Base-by-base conservation (phyloP, 2,113 vertebrate genomes). In the Sisor rabdophorus region DNA sequence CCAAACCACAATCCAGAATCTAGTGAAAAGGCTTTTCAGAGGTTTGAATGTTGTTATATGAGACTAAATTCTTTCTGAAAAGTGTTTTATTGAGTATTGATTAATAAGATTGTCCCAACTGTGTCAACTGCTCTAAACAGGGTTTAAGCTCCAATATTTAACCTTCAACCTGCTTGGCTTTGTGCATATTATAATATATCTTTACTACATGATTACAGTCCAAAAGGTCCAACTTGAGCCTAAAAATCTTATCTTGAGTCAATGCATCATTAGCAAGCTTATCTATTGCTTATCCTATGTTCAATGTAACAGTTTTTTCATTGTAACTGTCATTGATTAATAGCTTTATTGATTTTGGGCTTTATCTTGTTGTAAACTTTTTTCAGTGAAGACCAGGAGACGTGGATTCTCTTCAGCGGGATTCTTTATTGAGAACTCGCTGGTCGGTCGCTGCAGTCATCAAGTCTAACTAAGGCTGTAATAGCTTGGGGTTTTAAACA, bases 201-300 rank as follows among this genome's bases (percentile, higher is more conserved):
- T 69, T 52, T 69, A 53, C 26, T 50, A 53, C 67, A 19, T 69
- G 9, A 69, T 52, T 53, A 52, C 53, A 11, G 47, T 69, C 8
- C 47, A 30, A 47, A 52, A 26, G 44, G 65, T 68, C 24, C 65
- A 69, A 52, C 24, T 30, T 26, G n/a, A 26, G 22, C 19, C 47
- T 69, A 16, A 69, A 69, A 26, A 69, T 30, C 67, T 69, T 69
- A 53, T 69, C 67, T 30, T 52, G 28, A 26, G 13, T 22, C 15
- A 28, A 50, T 48, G 8, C 50, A 26, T 30, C 48, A 19, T 52
- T 30, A 53, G 26, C 10, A 69, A 30, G 48, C 15, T 69, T 28
- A 69, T 52, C 67, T 69, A 52, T 50, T 50, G 64, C 44, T 68
- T 68, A 68, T 47, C 64, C 44, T 50, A 50, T 26, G 20, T 64